phyloP scores from a whole-genome alignment of 2,113 vertebrate species.

The Petrocephalus zakoni region DNA sequence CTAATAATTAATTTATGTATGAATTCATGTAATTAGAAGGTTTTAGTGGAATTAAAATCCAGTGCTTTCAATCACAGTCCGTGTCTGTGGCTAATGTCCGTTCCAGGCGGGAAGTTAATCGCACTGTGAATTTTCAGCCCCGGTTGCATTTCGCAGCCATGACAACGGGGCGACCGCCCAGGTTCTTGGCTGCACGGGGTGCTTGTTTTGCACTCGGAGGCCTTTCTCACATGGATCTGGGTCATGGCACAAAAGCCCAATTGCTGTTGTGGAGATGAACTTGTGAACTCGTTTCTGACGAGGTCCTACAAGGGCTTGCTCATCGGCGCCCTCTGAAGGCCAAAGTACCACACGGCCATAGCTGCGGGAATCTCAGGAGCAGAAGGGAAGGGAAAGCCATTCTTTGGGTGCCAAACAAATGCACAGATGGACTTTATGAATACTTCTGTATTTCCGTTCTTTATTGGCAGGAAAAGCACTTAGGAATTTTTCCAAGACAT shows the following conservation, averaged over 20 bases:
- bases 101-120: not conserved
- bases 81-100: not conserved
- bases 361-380: not conserved
- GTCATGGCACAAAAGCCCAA: conserved; percentile 3
- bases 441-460: not conserved
- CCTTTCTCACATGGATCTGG: not conserved
- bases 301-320: not conserved
- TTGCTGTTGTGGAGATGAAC: not conserved
- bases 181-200: not conserved
- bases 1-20: not conserved
- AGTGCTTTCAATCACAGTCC: not conserved
- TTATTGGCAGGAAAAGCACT: not conserved
- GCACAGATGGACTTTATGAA: not conserved
- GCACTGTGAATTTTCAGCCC: not conserved
- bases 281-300: not conserved
- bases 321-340: not conserved
- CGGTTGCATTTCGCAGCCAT: not conserved
- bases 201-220: not conserved
- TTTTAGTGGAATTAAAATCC: not conserved
- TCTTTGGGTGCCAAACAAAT: not conserved
- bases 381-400: not conserved
- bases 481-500: not conserved
- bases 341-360: not conserved
- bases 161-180: not conserved
- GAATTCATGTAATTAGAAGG: not conserved